A percentile compares a stretch with the other conserved stretches of the same genome.
Conservation (phyloP, 37 sponge, comb jelly and placozoan species). For the Oopsacas minuta region DNA sequence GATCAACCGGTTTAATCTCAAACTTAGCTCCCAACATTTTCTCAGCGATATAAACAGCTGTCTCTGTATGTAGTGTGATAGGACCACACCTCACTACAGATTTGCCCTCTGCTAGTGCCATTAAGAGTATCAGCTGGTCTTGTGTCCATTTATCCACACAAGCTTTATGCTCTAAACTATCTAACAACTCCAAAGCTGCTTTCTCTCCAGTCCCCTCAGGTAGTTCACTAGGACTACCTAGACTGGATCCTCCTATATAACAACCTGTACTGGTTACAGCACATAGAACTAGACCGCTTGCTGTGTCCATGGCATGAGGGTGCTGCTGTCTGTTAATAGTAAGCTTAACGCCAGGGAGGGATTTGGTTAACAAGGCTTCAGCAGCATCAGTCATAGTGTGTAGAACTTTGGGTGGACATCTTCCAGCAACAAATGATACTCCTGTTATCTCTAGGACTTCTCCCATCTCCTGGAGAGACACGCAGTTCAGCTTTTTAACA, state of each 20-base stretch:
- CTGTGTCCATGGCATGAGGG: conserved; percentile 3
- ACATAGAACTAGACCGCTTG: neutral
- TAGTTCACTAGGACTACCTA: neutral
- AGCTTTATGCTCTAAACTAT: conserved; percentile 7
- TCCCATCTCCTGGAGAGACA: conserved; percentile 36
- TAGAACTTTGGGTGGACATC: neutral
- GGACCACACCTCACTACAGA: conserved; percentile 62
- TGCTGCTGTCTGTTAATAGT: neutral
- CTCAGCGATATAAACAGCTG: conserved; percentile 70
- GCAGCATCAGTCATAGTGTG: neutral
- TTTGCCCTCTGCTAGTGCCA: conserved; percentile 73
- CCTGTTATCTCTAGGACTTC: neutral
- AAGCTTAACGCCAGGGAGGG: neutral
- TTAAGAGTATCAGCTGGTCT: conserved; percentile 69
- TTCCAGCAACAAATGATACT: neutral
- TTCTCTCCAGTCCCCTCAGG: neutral
- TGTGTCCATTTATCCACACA: conserved; percentile 31
- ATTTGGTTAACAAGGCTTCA: neutral
- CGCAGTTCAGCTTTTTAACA: conserved; percentile 28
- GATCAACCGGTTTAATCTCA: neutral
- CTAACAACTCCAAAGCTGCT: conserved; percentile 23
- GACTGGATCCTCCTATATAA: neutral
- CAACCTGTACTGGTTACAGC: neutral
- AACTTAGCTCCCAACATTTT: conserved; percentile 35
- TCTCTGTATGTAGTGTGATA: conserved; percentile 83